These are phyloP conservation scores for Phodopus roborovskii DNA, from an alignment of 2,113 vertebrate genomes.

Conservation along the genomic window DNA sequence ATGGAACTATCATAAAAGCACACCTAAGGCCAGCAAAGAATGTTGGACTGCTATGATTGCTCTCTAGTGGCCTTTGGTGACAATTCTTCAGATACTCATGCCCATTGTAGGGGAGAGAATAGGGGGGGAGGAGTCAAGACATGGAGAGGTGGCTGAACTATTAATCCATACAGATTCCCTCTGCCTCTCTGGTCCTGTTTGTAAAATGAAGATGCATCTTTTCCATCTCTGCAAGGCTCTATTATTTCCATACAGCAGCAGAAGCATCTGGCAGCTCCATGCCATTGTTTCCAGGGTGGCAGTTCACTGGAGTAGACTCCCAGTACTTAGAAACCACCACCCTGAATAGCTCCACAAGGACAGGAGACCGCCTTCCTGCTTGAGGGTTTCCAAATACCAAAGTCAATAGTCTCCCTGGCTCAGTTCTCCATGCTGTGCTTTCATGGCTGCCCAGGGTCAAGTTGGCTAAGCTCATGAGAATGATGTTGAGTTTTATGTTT, in stretches of 20 bases:
- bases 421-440: neutral
- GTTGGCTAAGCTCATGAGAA: neutral
- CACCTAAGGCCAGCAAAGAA: neutral
- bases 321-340: neutral
- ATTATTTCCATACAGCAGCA: neutral
- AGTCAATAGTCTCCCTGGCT: neutral
- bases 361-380: neutral
- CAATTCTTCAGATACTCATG: neutral
- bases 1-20: neutral
- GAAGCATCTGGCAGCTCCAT: too few species aligned
- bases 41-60: neutral
- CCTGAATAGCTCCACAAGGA: too few species aligned
- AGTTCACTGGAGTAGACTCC: neutral
- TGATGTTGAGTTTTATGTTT: constrained; percentile 23
- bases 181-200: neutral
- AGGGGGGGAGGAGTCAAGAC: neutral
- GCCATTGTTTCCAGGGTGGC: neutral
- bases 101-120: neutral
- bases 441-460: neutral
- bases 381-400: neutral
- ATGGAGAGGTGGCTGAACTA: neutral
- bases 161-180: neutral
- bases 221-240: neutral
- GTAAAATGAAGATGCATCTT: neutral
- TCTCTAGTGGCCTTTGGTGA: neutral